Base-by-base conservation (phyloP, 2,113 vertebrate genomes). In the Chiloscyllium plagiosum region DNA sequence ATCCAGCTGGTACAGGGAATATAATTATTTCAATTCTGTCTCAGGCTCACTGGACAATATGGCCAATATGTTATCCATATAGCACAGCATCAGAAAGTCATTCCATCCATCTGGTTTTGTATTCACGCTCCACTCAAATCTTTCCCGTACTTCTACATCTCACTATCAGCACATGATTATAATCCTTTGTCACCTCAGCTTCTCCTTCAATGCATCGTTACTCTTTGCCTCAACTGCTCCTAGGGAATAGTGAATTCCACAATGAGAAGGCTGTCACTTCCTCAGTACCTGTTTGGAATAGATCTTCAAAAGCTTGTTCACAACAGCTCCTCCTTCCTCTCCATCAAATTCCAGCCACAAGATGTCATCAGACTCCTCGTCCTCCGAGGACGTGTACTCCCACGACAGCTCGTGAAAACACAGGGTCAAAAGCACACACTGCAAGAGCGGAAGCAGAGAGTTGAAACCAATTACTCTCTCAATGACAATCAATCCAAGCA, bases 281-380 rank as follows among this genome's bases (percentile, higher is more conserved):
- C 33, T 20, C 0, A 10, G n/a, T 72, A 98, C 99, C 97, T 99
- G 98, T 97, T 99, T 99, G 12, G 99, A 99, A 97, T 98, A 99
- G 96, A 99, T 97, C 97, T 98, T 98, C 66, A 99, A 97, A 89
- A 99, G 97, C 96, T 98, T 99, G 97, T 99, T 99, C 72, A 99
- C 98, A 0, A 98, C 97, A 0, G 97, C 98, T 61, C 98, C 99
- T 19, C 98, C 98, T 6, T 97, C 98, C 95, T 98, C 98, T 7
- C 98, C 99, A 3, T 99, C 98, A 2, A 99, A 99, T 97, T 99
- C 99, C 76, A 99, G 97, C 99, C 98, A 99, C 95, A 99, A 97
- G 94, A 98, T 98, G 95, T 98, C 98, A 0, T 97, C 97, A 96
- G 98, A 97, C 2, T 98, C 98, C 96, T 98, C 97, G 86, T 98